Evolutionary conservation across 2,888 invertebrate genomes (phyloP).

Genomic region (Hecatera dysodea): DNA sequence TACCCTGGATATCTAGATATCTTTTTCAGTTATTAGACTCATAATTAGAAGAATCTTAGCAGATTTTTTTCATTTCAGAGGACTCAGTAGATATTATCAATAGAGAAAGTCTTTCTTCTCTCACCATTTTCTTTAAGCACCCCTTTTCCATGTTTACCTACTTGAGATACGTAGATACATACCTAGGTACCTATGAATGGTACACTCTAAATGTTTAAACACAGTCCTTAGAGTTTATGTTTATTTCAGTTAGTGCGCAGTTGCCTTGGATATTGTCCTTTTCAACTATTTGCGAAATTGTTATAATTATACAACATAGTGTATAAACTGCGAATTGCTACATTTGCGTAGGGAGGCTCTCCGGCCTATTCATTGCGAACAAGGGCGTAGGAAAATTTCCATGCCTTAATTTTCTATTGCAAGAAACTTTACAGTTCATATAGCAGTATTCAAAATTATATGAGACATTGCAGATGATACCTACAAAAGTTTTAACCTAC

Average conservation of each 20-base stretch:
- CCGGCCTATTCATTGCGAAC: constrained; percentile 54
- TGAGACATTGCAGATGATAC: constrained; percentile 7
- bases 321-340: constrained; percentile 62
- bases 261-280: constrained; percentile 58
- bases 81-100: no score
- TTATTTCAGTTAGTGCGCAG: constrained; percentile 59
- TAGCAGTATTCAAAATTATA: constrained; percentile 28
- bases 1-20: no score
- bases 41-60: no score
- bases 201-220: constrained; percentile 56
- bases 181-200: background rate
- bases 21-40: no score
- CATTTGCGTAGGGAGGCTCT: constrained; percentile 55
- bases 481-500: constrained; percentile 6
- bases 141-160: background rate
- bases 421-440: constrained; percentile 56
- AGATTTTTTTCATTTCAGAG: no score
- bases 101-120: no score
- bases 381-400: constrained; percentile 59
- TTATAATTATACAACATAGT: constrained; percentile 64
- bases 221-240: constrained; percentile 57
- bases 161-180: background rate
- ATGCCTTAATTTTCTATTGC: constrained; percentile 61
- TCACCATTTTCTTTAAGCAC: no score
- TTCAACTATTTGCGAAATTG: constrained; percentile 67